phyloP scores from a whole-genome alignment of 2,113 vertebrate genomes.

The Oryctolagus cuniculus region DNA sequence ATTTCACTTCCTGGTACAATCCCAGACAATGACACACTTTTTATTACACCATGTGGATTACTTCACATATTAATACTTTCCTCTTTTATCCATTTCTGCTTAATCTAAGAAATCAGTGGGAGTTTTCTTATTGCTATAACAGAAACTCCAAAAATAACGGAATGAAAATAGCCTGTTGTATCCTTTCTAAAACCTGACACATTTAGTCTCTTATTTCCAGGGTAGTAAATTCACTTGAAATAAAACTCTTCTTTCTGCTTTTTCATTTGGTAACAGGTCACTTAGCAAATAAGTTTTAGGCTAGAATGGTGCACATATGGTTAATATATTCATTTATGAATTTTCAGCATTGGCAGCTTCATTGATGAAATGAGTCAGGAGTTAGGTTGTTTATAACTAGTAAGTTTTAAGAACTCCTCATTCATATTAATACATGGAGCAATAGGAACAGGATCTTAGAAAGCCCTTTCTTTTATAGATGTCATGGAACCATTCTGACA shows the following conservation, averaged over 20 bases:
- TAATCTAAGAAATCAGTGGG: not conserved
- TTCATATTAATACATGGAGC: not conserved
- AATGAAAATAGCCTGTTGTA: not conserved
- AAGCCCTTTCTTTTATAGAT: not conserved
- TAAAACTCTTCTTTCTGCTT: conserved; percentile 8
- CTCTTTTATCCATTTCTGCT: not conserved
- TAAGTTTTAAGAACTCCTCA: not conserved
- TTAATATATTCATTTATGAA: not conserved
- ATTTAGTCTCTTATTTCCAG: conserved; percentile 29
- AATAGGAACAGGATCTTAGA: not conserved
- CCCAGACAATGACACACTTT: not conserved
- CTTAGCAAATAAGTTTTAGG: conserved; percentile 15
- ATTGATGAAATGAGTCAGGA: not conserved
- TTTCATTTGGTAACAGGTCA: not conserved
- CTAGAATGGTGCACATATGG: not conserved
- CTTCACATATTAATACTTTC: conserved; percentile 2
- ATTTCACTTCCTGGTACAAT: not conserved
- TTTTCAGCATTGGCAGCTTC: not conserved
- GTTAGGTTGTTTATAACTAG: not conserved
- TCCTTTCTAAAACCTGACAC: conserved; percentile 3
- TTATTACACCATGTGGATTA: not conserved
- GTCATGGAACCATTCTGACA: not conserved
- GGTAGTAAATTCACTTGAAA: conserved; percentile 18
- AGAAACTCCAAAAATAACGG: conserved; percentile 39
- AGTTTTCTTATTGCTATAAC: conserved; percentile 2